phyloP scores from a whole-genome alignment of 2,797 vertebrate species.

The Cyclura pinguis region DNA sequence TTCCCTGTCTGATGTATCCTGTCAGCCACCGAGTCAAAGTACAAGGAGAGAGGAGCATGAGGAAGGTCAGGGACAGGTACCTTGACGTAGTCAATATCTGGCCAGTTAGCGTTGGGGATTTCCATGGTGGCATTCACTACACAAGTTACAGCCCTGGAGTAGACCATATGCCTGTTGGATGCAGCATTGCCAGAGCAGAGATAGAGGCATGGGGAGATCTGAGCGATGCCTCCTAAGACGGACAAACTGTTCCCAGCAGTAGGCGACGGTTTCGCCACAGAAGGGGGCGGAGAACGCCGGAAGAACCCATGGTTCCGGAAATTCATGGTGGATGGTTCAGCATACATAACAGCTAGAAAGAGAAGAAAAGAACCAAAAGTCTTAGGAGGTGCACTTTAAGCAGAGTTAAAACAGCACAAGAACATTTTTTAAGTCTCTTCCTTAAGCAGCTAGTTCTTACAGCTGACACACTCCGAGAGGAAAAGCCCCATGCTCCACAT shows the following conservation, averaged over 20 bases:
- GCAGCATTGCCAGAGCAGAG: constrained; percentile 64
- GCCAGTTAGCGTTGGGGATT: constrained; percentile 71
- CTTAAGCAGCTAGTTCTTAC: background rate
- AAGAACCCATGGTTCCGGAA: constrained; percentile 87
- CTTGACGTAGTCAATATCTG: constrained; percentile 70
- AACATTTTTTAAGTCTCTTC: background rate
- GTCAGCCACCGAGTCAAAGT: constrained; percentile 72
- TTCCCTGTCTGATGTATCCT: constrained; percentile 89
- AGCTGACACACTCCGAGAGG: background rate
- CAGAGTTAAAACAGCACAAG: background rate
- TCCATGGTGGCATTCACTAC: constrained; percentile 62
- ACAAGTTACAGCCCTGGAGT: constrained; percentile 61
- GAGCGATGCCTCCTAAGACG: constrained; percentile 83
- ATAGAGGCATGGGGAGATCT: constrained; percentile 62
- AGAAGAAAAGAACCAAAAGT: constrained; percentile 16
- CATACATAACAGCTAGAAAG: constrained; percentile 44
- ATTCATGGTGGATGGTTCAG: constrained; percentile 79
- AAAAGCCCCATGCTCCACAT: background rate
- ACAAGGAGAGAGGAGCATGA: constrained; percentile 78
- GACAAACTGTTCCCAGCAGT: constrained; percentile 19
- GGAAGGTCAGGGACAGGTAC: constrained; percentile 76
- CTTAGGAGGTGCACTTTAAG: background rate
- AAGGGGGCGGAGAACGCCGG: constrained; percentile 70
- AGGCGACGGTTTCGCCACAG: constrained; percentile 37
- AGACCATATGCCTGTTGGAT: constrained; percentile 57